phyloP scores from a whole-genome alignment of 2,888 invertebrate genomes.

The Cerastis leucographa region DNA sequence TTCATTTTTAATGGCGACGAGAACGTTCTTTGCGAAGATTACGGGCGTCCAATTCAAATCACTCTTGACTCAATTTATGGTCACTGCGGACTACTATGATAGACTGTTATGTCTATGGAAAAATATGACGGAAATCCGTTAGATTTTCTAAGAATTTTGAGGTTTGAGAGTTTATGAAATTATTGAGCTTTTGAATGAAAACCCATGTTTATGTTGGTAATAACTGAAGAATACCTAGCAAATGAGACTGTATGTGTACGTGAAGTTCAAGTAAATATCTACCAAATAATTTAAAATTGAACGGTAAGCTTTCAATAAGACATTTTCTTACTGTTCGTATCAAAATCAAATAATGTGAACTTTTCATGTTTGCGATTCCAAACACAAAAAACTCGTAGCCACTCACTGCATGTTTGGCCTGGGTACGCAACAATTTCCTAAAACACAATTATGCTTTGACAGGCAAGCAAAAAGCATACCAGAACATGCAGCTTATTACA shows the following conservation, averaged over 20 bases:
- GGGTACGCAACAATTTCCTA: not conserved
- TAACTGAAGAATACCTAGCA: not conserved
- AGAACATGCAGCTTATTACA: conserved; percentile 17
- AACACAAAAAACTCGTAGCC: not conserved
- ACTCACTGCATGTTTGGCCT: not conserved
- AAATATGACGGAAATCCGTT: conserved; percentile 32
- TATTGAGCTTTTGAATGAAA: not conserved
- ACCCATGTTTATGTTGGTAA: not conserved
- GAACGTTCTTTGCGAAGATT: conserved; percentile 47
- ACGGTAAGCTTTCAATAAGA: no score
- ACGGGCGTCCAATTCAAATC: conserved; percentile 48
- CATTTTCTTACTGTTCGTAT: no score
- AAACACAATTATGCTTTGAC: conserved; percentile 20
- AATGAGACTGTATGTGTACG: not conserved
- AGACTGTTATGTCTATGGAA: conserved; percentile 39
- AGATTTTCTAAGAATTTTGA: not conserved
- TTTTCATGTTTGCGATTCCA: not conserved
- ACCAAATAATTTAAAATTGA: not conserved
- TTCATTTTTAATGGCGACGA: conserved; percentile 59
- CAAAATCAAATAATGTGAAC: not conserved
- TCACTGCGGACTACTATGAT: conserved; percentile 38
- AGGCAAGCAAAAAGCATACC: conserved; percentile 34
- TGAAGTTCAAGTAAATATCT: not conserved
- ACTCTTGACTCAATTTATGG: conserved; percentile 58
- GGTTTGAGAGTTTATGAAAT: not conserved